phyloP scores from a whole-genome alignment of 1,140 invertebrate species.

The Cotesia chilonis region DNA sequence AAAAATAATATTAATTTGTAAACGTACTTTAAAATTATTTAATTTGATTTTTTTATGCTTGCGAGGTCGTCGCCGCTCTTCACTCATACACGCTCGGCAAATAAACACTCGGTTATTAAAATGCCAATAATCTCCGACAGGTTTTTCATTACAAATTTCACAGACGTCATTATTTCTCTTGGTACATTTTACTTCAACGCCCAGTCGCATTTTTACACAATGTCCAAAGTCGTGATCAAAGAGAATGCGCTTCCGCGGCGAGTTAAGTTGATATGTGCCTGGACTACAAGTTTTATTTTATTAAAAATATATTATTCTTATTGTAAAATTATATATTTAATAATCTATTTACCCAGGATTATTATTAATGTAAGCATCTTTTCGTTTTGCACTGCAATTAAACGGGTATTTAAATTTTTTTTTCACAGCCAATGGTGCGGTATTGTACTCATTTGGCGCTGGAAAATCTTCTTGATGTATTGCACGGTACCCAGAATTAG shows the following conservation, averaged over 20 bases:
- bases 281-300: slow-evolving; percentile 45
- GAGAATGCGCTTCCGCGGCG: slow-evolving; percentile 36
- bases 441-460: slow-evolving; percentile 48
- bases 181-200: slow-evolving; percentile 57
- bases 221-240: slow-evolving; percentile 57
- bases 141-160: slow-evolving; percentile 48
- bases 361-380: slow-evolving; percentile 35
- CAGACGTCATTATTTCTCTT: slow-evolving; percentile 52
- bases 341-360: slow-evolving; percentile 51
- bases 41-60: slow-evolving; percentile 47
- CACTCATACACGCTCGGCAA: slow-evolving; percentile 53
- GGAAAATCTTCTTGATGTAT: slow-evolving; percentile 44
- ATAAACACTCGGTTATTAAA: slow-evolving; percentile 52
- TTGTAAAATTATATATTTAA: background rate
- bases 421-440: slow-evolving; percentile 22
- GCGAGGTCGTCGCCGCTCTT: slow-evolving; percentile 40
- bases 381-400: slow-evolving; percentile 40
- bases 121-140: slow-evolving; percentile 59
- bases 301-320: slow-evolving; percentile 20
- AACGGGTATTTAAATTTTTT: slow-evolving; percentile 47
- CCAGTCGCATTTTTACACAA: slow-evolving; percentile 51
- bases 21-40: slow-evolving; percentile 49
- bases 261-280: slow-evolving; percentile 44
- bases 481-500: slow-evolving; percentile 38
- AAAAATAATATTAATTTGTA: slow-evolving; percentile 9